Conservation (phyloP, 2,888 invertebrate genomes). For the Clistopyga incitator region DNA sequence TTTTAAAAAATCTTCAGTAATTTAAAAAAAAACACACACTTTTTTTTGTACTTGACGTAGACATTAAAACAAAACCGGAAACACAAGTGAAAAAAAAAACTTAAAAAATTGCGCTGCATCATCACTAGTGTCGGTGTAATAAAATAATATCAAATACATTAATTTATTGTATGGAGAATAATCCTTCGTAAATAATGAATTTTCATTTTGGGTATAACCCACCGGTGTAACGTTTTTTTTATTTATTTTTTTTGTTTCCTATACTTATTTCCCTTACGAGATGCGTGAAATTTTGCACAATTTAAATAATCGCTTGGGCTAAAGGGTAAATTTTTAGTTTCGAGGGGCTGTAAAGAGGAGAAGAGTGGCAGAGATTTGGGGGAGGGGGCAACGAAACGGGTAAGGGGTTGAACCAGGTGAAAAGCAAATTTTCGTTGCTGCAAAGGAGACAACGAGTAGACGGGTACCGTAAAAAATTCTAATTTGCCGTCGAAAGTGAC, state of each 20-base stretch:
- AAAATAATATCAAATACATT: background rate
- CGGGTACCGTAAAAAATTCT: conserved; percentile 81
- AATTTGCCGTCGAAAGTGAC: conserved; percentile 81
- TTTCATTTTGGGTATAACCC: background rate
- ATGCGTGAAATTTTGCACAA: conserved; percentile 56
- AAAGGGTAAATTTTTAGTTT: conserved; percentile 60
- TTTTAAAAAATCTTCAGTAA: conserved; percentile 37
- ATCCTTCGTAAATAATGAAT: background rate
- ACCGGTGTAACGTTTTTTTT: conserved; percentile 37
- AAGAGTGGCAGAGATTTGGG: conserved; percentile 14
- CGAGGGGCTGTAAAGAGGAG: conserved; percentile 33
- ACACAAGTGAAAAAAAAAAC: no score
- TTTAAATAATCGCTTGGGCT: conserved; percentile 63
- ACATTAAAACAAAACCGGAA: no score
- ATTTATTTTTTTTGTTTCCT: conserved; percentile 23
- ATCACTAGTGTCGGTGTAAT: no score
- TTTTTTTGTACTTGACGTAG: no score
- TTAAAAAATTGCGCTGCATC: no score
- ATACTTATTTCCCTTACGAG: background rate
- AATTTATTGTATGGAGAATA: background rate
- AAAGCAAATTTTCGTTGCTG: conserved; percentile 77
- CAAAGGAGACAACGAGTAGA: conserved; percentile 57
- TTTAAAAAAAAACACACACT: no score
- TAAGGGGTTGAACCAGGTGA: conserved; percentile 76
- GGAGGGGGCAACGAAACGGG: conserved; percentile 59